Conservation (phyloP, 92 coral and sea anemone species). For the Epizoanthus stellaris region DNA sequence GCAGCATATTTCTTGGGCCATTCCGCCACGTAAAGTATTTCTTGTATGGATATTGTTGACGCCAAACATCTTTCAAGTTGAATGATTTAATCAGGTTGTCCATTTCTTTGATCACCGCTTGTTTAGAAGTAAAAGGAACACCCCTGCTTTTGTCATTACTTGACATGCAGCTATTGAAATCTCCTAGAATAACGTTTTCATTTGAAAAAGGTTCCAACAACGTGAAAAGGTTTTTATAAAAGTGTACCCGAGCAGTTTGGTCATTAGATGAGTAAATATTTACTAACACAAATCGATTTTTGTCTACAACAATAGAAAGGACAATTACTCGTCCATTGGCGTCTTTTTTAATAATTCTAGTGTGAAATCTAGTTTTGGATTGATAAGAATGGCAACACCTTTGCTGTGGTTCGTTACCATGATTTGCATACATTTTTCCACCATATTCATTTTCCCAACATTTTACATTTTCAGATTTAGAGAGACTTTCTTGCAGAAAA, state of each 20-base stretch:
- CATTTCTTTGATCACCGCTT: no score
- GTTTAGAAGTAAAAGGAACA: background rate
- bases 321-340: background rate
- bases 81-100: background rate
- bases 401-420: background rate
- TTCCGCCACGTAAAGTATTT: background rate
- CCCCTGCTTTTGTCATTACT: background rate
- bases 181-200: no score
- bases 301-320: background rate
- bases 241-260: background rate
- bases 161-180: no score
- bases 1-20: background rate
- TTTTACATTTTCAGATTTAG: background rate
- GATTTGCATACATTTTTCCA: background rate
- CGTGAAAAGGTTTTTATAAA: background rate
- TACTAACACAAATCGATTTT: background rate
- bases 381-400: background rate
- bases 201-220: background rate
- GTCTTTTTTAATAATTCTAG: background rate
- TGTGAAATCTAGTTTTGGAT: background rate
- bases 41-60: background rate
- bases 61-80: background rate
- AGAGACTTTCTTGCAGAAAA: no score
- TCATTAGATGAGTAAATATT: background rate
- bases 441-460: no score